Percentiles rank a stretch among this genome's conserved stretches.
These are phyloP conservation scores for Lepidocolaptes lacrymiger DNA, from an alignment of 2,797 vertebrate genomes.

Conservation along the genomic window DNA sequence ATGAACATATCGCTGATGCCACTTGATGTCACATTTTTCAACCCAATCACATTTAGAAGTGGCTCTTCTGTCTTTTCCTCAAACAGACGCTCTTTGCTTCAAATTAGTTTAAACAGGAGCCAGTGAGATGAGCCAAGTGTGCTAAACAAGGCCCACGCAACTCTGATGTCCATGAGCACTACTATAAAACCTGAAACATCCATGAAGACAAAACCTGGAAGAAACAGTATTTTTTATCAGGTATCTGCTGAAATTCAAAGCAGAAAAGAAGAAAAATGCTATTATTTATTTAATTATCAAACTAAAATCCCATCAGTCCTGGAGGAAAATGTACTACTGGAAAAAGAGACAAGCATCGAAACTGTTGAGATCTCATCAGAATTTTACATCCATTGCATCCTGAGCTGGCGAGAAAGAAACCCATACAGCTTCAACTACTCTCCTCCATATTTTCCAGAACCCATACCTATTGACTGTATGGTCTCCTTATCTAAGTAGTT, in stretches of 20 bases:
- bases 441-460: background rate
- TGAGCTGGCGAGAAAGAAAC: background rate
- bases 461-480: background rate
- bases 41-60: background rate
- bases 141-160: background rate
- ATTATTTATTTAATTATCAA: background rate
- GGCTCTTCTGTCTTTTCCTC: background rate
- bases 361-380: background rate
- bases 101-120: background rate
- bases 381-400: background rate
- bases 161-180: background rate
- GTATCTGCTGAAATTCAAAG: background rate
- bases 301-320: background rate
- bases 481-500: background rate
- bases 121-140: background rate
- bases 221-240: background rate
- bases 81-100: background rate
- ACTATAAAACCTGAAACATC: background rate
- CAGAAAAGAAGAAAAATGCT: background rate
- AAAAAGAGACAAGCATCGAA: background rate
- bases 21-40: background rate
- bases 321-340: background rate
- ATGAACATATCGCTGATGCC: background rate
- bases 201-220: background rate
- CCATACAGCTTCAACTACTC: background rate